Base-by-base conservation (phyloP, 2,888 invertebrate genomes). In the Saturnia pavonia region DNA sequence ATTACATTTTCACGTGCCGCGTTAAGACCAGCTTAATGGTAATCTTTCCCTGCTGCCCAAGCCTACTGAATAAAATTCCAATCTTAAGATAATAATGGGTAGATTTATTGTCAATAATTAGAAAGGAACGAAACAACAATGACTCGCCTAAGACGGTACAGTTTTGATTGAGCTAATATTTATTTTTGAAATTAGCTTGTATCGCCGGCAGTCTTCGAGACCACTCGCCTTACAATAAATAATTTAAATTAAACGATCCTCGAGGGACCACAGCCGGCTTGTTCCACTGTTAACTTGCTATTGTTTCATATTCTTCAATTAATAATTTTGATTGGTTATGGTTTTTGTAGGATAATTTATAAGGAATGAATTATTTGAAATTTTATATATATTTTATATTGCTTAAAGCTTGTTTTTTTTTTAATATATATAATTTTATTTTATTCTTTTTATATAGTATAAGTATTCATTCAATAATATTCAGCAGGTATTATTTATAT, bases 151-250 rank as follows among this genome's bases (percentile, higher is more conserved):
- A 69, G 69, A 69, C 66, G 67, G 66, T 66, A 42, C 42, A 11
- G 80, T 80, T 84, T 82, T 86, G 91, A 91, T 92, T 91, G 90
- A 86, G 85, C 88, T 77, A 94, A 94, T 94, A 93, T 94, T 94
- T 93, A 93, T 94, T 91, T 90, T 91, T 86, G 85, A 93, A 93
- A 94, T 94, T 93, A 93, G 88, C 89, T 87, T 84, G 85, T 86
- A 84, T 85, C 82, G 84, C 84, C 87, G 80, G 83, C 80, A 85
- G 83, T 84, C 85, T 83, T 81, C 80, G 82, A 83, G 80, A 81
- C 82, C 77, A 77, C 65, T 65, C 82, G 81, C 82, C 77, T 81
- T 79, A 83, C 81, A 87, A 91, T 91, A 91, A 92, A 92, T 92
- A 92, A 91, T 91, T 87, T 84, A 87, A 91, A 91, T 91, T 88